Percentiles rank a stretch among this genome's conserved stretches.
These are phyloP conservation scores for Folsomia manolachei DNA, from an alignment of 2,888 invertebrate species.

Conservation along the genomic window DNA sequence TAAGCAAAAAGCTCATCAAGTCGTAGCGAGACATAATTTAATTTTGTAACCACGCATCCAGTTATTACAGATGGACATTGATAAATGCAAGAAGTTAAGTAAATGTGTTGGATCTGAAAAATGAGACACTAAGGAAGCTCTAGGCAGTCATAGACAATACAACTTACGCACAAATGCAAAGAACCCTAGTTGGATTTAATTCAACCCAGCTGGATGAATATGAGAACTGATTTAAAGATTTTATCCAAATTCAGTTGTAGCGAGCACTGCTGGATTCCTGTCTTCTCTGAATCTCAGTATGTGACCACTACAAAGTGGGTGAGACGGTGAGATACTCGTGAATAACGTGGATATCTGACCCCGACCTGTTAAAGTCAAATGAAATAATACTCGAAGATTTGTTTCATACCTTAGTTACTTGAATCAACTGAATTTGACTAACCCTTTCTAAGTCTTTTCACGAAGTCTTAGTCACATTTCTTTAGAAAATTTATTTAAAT, in stretches of 20 bases:
- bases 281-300: not conserved
- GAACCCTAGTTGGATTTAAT: not conserved
- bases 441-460: not conserved
- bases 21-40: not conserved
- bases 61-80: conserved; percentile 21
- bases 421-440: too few relatives aligned
- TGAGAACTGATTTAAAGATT: not conserved
- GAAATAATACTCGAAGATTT: not conserved
- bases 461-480: not conserved
- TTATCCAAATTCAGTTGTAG: not conserved
- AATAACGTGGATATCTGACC: not conserved
- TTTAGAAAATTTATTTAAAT: too few relatives aligned
- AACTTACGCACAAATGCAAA: not conserved
- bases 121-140: not conserved
- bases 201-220: not conserved
- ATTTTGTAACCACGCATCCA: not conserved
- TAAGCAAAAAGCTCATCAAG: not conserved
- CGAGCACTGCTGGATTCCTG: not conserved
- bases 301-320: too few relatives aligned
- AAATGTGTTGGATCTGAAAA: conserved; percentile 18
- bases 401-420: not conserved
- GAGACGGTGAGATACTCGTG: not conserved
- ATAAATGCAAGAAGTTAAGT: conserved; percentile 17
- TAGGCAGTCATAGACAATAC: not conserved
- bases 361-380: not conserved